Evolutionary conservation across 1,140 invertebrate genomes (phyloP).

Genomic region (Ridgeia piscesae): DNA sequence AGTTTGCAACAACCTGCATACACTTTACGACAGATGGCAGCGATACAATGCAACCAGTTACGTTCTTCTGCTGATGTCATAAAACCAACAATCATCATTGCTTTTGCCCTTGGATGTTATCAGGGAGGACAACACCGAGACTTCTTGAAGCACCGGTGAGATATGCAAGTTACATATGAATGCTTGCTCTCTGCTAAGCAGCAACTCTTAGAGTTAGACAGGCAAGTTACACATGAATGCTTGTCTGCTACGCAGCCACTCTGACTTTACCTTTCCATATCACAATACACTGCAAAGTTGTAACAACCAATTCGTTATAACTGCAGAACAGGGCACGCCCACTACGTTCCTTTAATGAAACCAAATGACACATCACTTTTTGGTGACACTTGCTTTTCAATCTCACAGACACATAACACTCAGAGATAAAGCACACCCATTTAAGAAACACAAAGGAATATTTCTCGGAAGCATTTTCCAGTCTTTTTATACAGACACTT

Average conservation of each 20-base stretch:
- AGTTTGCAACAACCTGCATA: background rate
- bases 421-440: background rate
- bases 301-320: background rate
- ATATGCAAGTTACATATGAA: background rate
- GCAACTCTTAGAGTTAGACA: background rate
- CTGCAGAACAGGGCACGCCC: background rate
- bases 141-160: background rate
- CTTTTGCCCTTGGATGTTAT: background rate
- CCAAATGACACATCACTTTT: background rate
- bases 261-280: background rate
- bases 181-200: background rate
- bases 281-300: background rate
- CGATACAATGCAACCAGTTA: background rate
- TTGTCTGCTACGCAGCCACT: background rate
- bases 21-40: background rate
- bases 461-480: background rate
- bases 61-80: background rate
- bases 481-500: background rate
- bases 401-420: background rate
- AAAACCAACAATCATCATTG: background rate
- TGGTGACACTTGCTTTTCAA: background rate
- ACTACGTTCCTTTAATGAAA: background rate
- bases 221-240: background rate
- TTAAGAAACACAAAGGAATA: background rate
- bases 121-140: background rate